These are phyloP conservation scores for Spilarctia lutea DNA, from an alignment of 2,888 invertebrate genomes.

Conservation along the genomic window DNA sequence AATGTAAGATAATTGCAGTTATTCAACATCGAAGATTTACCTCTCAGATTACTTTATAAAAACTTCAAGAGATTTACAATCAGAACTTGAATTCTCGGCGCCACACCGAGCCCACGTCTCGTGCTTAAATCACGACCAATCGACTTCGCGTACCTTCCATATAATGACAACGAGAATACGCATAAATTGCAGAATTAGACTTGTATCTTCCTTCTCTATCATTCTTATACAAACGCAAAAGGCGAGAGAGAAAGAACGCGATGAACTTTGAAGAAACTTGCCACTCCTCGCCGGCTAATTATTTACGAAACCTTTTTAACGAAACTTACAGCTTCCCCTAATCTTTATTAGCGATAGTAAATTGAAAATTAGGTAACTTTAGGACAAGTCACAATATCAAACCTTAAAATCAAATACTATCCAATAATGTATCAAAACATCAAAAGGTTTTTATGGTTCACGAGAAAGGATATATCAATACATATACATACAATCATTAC, in stretches of 20 bases:
- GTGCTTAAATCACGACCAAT: constrained; percentile 18
- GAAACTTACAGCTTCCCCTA: constrained; percentile 61
- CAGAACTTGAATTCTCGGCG: constrained; percentile 23
- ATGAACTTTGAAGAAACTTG: constrained; percentile 19
- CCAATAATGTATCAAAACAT: constrained; percentile 67
- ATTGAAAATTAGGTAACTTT: constrained; percentile 68
- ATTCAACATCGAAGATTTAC: constrained; percentile 42
- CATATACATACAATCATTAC: constrained; percentile 38
- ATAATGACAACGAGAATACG: constrained; percentile 27
- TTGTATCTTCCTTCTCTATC: constrained; percentile 24
- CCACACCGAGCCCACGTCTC: constrained; percentile 12
- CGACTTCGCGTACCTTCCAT: constrained; percentile 14
- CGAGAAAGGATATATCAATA: constrained; percentile 48
- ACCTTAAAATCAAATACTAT: constrained; percentile 66
- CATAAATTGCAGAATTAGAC: constrained; percentile 30
- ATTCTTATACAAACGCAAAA: constrained; percentile 20
- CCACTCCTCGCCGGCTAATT: constrained; percentile 42
- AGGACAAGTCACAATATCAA: constrained; percentile 78
- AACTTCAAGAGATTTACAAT: constrained; percentile 43
- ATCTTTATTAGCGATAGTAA: constrained; percentile 68
- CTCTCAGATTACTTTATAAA: constrained; percentile 54
- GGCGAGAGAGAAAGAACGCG: constrained; percentile 25
- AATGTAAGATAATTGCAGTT: constrained; percentile 46
- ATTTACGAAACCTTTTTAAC: constrained; percentile 48
- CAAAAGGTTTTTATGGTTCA: constrained; percentile 54